Evolutionary conservation across 2,113 vertebrate genomes (phyloP).

Genomic region (Tringa solitaria): DNA sequence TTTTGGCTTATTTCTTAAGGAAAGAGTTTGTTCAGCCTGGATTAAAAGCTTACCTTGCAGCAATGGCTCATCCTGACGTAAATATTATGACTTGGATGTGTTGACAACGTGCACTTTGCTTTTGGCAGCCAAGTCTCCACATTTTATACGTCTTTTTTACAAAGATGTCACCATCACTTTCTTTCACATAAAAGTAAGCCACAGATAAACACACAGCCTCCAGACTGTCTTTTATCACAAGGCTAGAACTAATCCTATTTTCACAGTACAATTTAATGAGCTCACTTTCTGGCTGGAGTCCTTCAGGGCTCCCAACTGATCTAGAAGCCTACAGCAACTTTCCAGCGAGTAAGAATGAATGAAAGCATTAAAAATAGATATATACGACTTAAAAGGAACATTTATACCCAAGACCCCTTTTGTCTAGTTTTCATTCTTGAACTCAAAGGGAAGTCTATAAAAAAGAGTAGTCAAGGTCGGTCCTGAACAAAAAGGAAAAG

Average conservation of each 20-base stretch:
- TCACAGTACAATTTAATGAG: background rate
- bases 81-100: accelerated
- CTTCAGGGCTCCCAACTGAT: background rate
- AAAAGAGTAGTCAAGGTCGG: background rate
- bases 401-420: background rate
- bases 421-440: background rate
- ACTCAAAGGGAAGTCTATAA: background rate
- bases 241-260: background rate
- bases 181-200: background rate
- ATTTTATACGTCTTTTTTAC: background rate
- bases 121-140: background rate
- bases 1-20: background rate
- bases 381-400: background rate
- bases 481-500: background rate
- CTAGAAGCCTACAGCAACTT: background rate
- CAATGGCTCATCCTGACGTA: background rate
- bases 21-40: background rate
- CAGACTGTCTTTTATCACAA: background rate
- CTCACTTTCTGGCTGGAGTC: background rate
- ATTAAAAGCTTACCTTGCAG: background rate
- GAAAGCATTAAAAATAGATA: background rate
- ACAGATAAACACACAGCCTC: background rate
- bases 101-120: background rate
- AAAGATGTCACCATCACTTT: background rate
- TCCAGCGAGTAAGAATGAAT: background rate